These are phyloP conservation scores for Drosophila robusta DNA, from an alignment of 2,888 invertebrate genomes.

Conservation along the genomic window DNA sequence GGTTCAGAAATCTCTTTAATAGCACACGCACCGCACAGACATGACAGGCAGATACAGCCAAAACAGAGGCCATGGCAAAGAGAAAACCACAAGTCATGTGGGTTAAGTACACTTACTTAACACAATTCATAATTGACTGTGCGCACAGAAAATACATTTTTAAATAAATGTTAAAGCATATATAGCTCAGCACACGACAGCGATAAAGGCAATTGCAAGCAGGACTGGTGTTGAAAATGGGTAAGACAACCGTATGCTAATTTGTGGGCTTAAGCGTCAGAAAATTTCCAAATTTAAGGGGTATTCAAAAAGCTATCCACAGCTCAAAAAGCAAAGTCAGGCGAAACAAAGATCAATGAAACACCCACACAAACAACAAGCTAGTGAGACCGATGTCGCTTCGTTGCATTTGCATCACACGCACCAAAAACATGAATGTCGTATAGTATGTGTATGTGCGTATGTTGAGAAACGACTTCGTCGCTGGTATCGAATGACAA, in stretches of 20 bases:
- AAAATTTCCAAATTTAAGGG: slow-evolving; percentile 39
- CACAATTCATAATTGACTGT: slow-evolving; percentile 77
- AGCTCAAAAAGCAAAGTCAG: slow-evolving; percentile 42
- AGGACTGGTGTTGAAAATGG: slow-evolving; percentile 37
- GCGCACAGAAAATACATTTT: slow-evolving; percentile 73
- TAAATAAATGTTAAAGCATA: slow-evolving; percentile 73
- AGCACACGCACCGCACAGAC: slow-evolving; percentile 59
- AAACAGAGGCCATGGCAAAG: slow-evolving; percentile 24
- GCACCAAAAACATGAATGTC: slow-evolving; percentile 63
- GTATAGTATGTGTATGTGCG: slow-evolving; percentile 14
- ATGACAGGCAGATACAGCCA: slow-evolving; percentile 61
- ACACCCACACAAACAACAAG: slow-evolving; percentile 47
- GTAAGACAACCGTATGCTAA: background rate
- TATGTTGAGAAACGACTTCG: slow-evolving; percentile 73
- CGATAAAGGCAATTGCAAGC: slow-evolving; percentile 27
- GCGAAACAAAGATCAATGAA: slow-evolving; percentile 31
- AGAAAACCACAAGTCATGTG: slow-evolving; percentile 79
- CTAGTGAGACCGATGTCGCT: slow-evolving; percentile 36
- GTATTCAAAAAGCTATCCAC: slow-evolving; percentile 47
- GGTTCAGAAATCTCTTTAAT: slow-evolving; percentile 77
- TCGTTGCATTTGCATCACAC: slow-evolving; percentile 77
- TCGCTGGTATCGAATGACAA: slow-evolving; percentile 72
- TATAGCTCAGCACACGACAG: slow-evolving; percentile 47
- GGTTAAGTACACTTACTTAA: slow-evolving; percentile 81
- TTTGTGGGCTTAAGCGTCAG: background rate